Conservation (phyloP, 2,888 invertebrate species). For the Drosophila pegasa region DNA sequence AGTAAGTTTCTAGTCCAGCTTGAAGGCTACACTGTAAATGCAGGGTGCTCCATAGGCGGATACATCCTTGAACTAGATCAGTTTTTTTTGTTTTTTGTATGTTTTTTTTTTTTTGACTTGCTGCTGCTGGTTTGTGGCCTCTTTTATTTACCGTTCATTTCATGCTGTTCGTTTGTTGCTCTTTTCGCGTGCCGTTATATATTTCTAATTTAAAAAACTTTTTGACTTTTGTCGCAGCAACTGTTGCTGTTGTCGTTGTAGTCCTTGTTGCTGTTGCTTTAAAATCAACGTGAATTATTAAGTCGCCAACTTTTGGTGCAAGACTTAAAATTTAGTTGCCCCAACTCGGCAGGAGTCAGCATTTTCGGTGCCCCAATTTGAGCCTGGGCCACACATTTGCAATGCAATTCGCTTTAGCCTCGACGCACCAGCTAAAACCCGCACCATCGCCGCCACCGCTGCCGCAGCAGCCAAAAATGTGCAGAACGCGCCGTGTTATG, state of each 20-base stretch:
- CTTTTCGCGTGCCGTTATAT: slow-evolving; percentile 20
- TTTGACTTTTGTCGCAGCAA: slow-evolving; percentile 36
- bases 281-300: slow-evolving; percentile 29
- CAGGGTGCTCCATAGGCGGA: background rate
- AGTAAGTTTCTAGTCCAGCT: background rate
- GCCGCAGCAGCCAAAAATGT: slow-evolving; percentile 6
- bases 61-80: background rate
- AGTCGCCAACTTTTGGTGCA: slow-evolving; percentile 10
- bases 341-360: slow-evolving; percentile 4
- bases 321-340: slow-evolving; percentile 2
- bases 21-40: background rate
- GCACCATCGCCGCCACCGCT: background rate
- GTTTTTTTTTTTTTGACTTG: slow-evolving; percentile 7
- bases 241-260: slow-evolving; percentile 26
- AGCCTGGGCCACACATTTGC: slow-evolving; percentile 17
- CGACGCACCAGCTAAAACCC: background rate
- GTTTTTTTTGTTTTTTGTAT: slow-evolving; percentile 6
- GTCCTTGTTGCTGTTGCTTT: slow-evolving; percentile 19
- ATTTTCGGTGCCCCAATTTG: slow-evolving; percentile 13
- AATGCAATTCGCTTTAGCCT: slow-evolving; percentile 49
- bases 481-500: slow-evolving; percentile 43
- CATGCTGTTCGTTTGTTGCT: slow-evolving; percentile 29
- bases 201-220: slow-evolving; percentile 51
- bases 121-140: slow-evolving; percentile 12
- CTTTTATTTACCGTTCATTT: slow-evolving; percentile 64